Percentiles rank a stretch among this genome's conserved stretches.
phyloP scores from a whole-genome alignment of 2,888 invertebrate species.

The Eristalinus sepulchralis region DNA sequence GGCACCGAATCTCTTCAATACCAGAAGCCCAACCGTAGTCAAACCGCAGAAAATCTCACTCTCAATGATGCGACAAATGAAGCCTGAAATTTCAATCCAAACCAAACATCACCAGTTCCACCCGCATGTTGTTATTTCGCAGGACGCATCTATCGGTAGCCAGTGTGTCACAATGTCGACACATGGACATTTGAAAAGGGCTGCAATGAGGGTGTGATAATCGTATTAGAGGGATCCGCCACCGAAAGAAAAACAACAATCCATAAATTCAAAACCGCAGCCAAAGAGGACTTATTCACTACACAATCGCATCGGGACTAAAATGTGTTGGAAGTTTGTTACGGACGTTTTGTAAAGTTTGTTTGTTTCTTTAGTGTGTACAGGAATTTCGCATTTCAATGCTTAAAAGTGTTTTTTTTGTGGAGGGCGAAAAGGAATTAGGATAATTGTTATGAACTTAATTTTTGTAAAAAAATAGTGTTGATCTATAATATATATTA shows the following conservation, averaged over 20 bases:
- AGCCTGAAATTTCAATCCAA: slow-evolving; percentile 18
- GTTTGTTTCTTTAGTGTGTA: not conserved
- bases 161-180: slow-evolving; percentile 11
- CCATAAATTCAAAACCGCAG: slow-evolving; percentile 34
- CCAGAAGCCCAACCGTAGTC: not conserved
- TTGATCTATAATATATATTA: too few species aligned
- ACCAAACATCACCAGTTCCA: not conserved
- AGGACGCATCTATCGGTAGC: not conserved
- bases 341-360: not conserved
- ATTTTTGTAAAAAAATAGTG: too few species aligned
- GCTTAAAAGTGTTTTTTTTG: not conserved
- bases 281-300: slow-evolving; percentile 28
- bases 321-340: slow-evolving; percentile 72
- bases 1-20: not conserved
- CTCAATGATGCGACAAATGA: slow-evolving; percentile 4
- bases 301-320: slow-evolving; percentile 65
- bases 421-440: too few species aligned
- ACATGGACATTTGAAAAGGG: slow-evolving; percentile 30
- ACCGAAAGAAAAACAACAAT: slow-evolving; percentile 50
- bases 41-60: slow-evolving; percentile 24
- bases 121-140: not conserved
- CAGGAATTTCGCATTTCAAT: not conserved
- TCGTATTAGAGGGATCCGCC: slow-evolving; percentile 75
- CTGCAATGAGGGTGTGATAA: slow-evolving; percentile 75
- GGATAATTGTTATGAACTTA: too few species aligned